These are phyloP conservation scores for Gallinago solitaria DNA, from an alignment of 2,797 vertebrate genomes.

Conservation along the genomic window DNA sequence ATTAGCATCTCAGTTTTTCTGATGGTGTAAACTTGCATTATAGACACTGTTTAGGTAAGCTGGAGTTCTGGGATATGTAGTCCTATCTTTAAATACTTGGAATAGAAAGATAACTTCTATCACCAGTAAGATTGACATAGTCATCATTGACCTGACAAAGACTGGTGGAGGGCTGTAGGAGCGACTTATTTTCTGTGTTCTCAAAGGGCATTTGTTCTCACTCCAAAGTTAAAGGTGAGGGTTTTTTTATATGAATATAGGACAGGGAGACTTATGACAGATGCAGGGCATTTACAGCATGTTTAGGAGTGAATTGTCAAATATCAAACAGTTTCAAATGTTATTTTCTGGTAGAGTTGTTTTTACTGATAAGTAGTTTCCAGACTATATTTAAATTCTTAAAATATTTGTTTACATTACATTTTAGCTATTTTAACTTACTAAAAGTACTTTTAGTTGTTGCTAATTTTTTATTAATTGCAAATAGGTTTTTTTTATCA, in stretches of 20 bases:
- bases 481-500: background rate
- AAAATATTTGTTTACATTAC: background rate
- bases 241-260: rapidly evolving
- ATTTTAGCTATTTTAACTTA: background rate
- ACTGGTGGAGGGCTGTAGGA: background rate
- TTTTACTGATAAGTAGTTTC: background rate
- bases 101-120: background rate
- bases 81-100: background rate
- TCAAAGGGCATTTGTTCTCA: background rate
- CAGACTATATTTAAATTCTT: background rate
- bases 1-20: background rate
- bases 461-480: background rate
- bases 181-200: background rate
- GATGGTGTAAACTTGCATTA: background rate
- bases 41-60: background rate
- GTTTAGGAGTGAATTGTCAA: background rate
- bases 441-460: background rate
- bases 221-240: background rate
- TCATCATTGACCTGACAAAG: background rate
- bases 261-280: background rate
- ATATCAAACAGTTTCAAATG: background rate
- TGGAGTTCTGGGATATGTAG: background rate
- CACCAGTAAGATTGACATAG: background rate
- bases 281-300: background rate
- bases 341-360: background rate